Percentiles rank a stretch among this genome's conserved stretches.
These are phyloP conservation scores for Pasiphila rectangulata DNA, from an alignment of 2,888 invertebrate species.

Conservation along the genomic window DNA sequence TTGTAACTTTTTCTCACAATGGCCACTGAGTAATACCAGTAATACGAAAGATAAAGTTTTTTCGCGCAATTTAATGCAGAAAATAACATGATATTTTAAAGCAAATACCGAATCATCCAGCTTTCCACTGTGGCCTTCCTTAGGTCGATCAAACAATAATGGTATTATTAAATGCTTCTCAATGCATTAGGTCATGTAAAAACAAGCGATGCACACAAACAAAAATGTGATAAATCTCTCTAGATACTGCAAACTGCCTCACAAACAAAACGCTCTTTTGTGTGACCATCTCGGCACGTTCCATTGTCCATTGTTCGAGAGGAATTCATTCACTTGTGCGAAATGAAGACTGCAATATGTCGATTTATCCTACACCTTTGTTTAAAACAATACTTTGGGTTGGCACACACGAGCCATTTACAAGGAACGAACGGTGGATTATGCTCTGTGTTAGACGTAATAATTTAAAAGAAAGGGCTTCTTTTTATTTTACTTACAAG, in stretches of 20 bases:
- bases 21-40: no score
- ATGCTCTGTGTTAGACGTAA: no score
- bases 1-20: no score
- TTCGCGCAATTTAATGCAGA: no score
- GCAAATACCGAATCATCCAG: no score
- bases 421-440: no score
- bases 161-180: neutral
- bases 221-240: conserved; percentile 19
- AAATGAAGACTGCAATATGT: conserved; percentile 50
- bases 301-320: conserved; percentile 68
- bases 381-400: conserved; percentile 33
- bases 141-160: no score
- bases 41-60: no score
- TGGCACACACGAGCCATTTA: conserved; percentile 3
- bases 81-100: no score
- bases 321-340: conserved; percentile 65
- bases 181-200: conserved; percentile 7
- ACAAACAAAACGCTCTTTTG: conserved; percentile 36
- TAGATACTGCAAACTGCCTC: conserved; percentile 22
- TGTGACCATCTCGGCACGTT: conserved; percentile 39
- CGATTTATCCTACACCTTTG: conserved; percentile 50
- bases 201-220: conserved; percentile 16
- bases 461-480: no score
- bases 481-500: no score
- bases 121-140: no score